Evolutionary conservation across 2,797 vertebrate genomes (phyloP).

Genomic region (Otolemur crassicaudatus): DNA sequence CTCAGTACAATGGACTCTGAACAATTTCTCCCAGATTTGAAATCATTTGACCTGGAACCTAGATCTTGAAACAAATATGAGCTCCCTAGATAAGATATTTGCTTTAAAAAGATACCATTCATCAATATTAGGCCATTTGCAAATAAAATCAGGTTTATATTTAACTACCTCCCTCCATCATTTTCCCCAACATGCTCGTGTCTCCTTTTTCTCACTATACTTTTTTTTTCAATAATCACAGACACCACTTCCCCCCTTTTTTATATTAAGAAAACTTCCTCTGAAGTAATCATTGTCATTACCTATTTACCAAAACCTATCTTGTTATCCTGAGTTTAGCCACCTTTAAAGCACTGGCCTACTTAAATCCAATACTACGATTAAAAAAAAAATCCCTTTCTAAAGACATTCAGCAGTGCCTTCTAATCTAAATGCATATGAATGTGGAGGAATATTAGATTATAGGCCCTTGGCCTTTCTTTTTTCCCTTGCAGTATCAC

Average conservation of each 20-base stretch:
- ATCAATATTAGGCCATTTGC: constrained; percentile 54
- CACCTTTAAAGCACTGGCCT: background rate
- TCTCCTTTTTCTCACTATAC: background rate
- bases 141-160: constrained; percentile 66
- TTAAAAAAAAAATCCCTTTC: background rate
- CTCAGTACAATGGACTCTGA: background rate
- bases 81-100: constrained; percentile 43
- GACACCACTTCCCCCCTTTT: background rate
- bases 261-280: background rate
- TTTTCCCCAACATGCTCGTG: background rate
- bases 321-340: background rate
- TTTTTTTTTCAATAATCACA: background rate
- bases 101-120: constrained; percentile 50
- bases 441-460: background rate
- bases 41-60: constrained; percentile 34
- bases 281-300: background rate
- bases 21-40: constrained; percentile 39
- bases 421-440: background rate
- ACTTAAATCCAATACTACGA: background rate
- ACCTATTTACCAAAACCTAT: background rate
- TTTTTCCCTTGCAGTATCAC: too few species aligned
- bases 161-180: constrained; percentile 32
- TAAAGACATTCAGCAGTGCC: background rate
- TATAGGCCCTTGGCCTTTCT: background rate
- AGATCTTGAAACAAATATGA: constrained; percentile 67